phyloP scores from a whole-genome alignment of 2,888 invertebrate genomes.

The Bombyx huttoni region DNA sequence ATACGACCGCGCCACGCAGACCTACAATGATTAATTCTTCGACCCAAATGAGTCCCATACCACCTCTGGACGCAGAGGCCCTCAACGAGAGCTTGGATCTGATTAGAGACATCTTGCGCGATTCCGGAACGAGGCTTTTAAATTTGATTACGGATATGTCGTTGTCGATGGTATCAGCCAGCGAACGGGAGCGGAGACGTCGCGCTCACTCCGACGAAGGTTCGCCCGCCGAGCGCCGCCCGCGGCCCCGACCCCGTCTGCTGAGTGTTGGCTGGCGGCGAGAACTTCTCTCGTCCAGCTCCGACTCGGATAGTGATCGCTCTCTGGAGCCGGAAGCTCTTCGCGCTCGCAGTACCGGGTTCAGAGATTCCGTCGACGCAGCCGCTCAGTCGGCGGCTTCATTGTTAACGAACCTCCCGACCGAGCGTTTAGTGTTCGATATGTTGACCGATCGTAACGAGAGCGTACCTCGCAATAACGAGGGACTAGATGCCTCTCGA shows the following conservation, averaged over 20 bases:
- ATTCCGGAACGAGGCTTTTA: slow-evolving; percentile 57
- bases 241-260: slow-evolving; percentile 23
- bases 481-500: slow-evolving; percentile 30
- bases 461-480: slow-evolving; percentile 16
- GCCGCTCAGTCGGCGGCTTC: slow-evolving; percentile 11
- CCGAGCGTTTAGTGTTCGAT: slow-evolving; percentile 43
- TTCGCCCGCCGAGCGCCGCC: neutral
- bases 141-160: slow-evolving; percentile 65
- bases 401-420: slow-evolving; percentile 12
- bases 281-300: slow-evolving; percentile 42
- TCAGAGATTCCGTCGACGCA: slow-evolving; percentile 27
- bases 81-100: slow-evolving; percentile 60
- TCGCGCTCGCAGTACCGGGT: slow-evolving; percentile 48
- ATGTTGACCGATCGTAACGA: slow-evolving; percentile 22
- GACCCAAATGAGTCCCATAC: slow-evolving; percentile 37
- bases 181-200: slow-evolving; percentile 20
- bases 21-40: slow-evolving; percentile 36
- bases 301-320: slow-evolving; percentile 56
- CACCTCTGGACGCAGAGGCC: slow-evolving; percentile 47
- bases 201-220: slow-evolving; percentile 37
- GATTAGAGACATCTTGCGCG: slow-evolving; percentile 59
- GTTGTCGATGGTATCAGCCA: slow-evolving; percentile 43
- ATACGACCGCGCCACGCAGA: slow-evolving; percentile 13
- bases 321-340: slow-evolving; percentile 55
- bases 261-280: slow-evolving; percentile 30